These are phyloP conservation scores for Leiothrix lutea DNA, from an alignment of 2,113 vertebrate species.

Conservation along the genomic window DNA sequence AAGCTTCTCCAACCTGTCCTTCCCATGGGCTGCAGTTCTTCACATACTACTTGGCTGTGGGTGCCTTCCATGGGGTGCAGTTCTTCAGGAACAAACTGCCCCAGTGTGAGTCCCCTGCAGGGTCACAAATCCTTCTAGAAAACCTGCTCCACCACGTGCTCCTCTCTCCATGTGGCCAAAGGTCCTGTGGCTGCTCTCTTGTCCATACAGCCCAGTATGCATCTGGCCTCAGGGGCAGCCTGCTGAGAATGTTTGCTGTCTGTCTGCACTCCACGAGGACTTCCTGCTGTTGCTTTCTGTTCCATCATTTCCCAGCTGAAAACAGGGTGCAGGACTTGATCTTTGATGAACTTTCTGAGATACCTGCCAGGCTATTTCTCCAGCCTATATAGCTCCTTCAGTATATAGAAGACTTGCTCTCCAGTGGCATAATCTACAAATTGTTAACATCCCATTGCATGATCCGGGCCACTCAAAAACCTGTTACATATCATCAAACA, in stretches of 20 bases:
- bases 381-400: background rate
- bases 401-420: background rate
- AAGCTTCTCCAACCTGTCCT: background rate
- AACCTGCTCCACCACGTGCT: rapidly evolving
- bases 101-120: background rate
- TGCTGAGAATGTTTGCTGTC: background rate
- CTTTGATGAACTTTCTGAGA: background rate
- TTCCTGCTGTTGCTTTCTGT: background rate
- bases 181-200: background rate
- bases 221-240: background rate
- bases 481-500: background rate
- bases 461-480: background rate
- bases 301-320: background rate
- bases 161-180: background rate
- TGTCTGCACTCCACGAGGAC: background rate
- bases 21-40: background rate
- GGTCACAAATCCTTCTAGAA: background rate
- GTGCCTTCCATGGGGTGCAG: background rate
- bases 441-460: background rate
- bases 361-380: background rate
- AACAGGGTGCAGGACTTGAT: background rate
- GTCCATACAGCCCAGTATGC: background rate
- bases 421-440: background rate
- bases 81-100: background rate
- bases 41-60: background rate